Conservation (phyloP, 2,888 invertebrate genomes). For the Thyatira batis region DNA sequence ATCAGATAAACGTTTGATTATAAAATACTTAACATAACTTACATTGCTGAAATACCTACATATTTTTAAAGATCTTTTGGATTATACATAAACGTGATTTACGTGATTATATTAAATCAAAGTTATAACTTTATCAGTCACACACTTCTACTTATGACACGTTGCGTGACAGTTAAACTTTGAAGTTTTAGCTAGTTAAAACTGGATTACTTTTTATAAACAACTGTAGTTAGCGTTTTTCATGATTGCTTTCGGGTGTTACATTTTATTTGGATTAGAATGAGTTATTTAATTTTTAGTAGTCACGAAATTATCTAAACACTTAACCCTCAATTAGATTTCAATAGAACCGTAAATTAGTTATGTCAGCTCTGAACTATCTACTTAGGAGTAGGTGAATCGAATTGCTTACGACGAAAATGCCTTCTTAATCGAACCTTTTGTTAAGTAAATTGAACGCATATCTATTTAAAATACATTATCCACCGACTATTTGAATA, state of each 20-base stretch:
- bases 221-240: no score
- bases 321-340: slow-evolving; percentile 42
- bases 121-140: no score
- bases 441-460: slow-evolving; percentile 42
- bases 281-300: slow-evolving; percentile 22
- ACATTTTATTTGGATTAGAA: slow-evolving; percentile 11
- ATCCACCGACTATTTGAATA: not conserved
- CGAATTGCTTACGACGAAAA: slow-evolving; percentile 44
- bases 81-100: no score
- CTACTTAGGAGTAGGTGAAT: slow-evolving; percentile 35
- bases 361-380: slow-evolving; percentile 41
- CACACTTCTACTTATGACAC: no score
- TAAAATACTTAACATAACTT: not conserved
- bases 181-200: no score
- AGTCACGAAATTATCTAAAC: slow-evolving; percentile 20
- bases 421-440: slow-evolving; percentile 42
- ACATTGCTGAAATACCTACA: no score
- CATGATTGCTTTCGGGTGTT: no score
- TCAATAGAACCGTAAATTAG: slow-evolving; percentile 54
- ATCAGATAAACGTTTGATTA: not conserved
- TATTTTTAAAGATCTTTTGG: no score
- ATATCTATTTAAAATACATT: slow-evolving; percentile 16
- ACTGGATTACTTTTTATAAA: no score
- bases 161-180: no score
- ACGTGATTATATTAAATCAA: no score